Percentiles rank a stretch among this genome's conserved stretches.
Conservation (phyloP, 64 coral and sea anemone genomes). For the Stylophora pistillata region DNA sequence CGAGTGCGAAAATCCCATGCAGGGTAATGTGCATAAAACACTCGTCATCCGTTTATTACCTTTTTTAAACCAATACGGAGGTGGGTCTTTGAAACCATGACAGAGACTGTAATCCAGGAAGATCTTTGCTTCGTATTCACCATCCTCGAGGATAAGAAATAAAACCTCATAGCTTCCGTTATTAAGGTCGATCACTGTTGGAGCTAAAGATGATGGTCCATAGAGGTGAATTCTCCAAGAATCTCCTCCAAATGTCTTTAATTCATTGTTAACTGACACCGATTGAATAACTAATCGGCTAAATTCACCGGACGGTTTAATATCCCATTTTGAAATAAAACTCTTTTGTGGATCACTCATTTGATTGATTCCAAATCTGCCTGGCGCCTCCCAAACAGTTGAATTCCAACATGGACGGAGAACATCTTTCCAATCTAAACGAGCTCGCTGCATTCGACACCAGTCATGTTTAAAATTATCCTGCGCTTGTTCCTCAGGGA, state of each 20-base stretch:
- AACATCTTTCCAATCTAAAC: conserved; percentile 68
- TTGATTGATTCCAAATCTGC: background rate
- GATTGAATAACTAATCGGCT: conserved; percentile 75
- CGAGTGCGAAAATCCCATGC: too few species aligned
- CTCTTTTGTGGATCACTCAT: conserved; percentile 58
- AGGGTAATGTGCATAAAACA: too few species aligned
- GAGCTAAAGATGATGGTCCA: conserved; percentile 56
- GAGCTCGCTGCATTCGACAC: conserved; percentile 67
- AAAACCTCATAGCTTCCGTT: conserved; percentile 66
- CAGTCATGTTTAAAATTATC: conserved; percentile 57
- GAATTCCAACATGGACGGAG: conserved; percentile 60
- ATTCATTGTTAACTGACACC: conserved; percentile 21
- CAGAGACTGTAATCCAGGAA: conserved; percentile 67
- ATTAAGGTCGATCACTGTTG: conserved; percentile 42
- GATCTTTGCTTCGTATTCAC: conserved; percentile 50
- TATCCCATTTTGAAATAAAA: conserved; percentile 56
- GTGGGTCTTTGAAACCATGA: conserved; percentile 69
- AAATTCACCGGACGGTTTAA: conserved; percentile 56
- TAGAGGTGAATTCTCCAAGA: conserved; percentile 54
- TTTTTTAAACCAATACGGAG: conserved; percentile 60
- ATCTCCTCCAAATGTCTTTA: conserved; percentile 56
- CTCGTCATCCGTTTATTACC: background rate
- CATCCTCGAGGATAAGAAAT: conserved; percentile 62
- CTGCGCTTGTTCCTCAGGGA: background rate
- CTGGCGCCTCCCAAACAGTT: conserved; percentile 46